Evolutionary conservation across 2,113 vertebrate genomes (phyloP), one percentile per base, ranked within the genome.

Genomic region (Laticauda laticaudata): DNA sequence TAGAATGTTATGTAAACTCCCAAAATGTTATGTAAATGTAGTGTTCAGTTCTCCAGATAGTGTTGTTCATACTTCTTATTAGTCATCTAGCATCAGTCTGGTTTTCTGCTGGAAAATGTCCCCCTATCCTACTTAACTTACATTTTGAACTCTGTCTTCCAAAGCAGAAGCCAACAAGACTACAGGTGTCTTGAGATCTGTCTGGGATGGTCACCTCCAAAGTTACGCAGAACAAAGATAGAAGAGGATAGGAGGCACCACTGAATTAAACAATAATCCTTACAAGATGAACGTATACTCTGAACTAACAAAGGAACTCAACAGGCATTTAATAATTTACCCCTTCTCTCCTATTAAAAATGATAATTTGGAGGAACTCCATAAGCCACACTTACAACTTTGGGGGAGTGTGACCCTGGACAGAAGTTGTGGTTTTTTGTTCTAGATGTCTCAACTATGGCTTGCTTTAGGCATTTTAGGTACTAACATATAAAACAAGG

Each of bases 41-140:
- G 20, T 14, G 29, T 51, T 90, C 87, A 15, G 24, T 55, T 91
- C 26, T 53, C 20, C 69, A 55, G 51, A 55, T 43, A 23, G 48
- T 75, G 43, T 34, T 81, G 24, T 81, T 81, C 90, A 91, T 34
- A 91, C 81, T 91, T 54, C n/a, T 91, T 69, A 81, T 39, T 81
- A 69, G 43, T 90, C 29, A 61, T 69, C 26, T 29, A 29, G 18
- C 48, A 75, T 29, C 45, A 24, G 10, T 34, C 89, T 85, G 29
- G n/a, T 53, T 85, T 8, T 7, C 5, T 24, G 75, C 45, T 14
- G 45, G 20, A 39, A 39, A 90, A 75, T n/a, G 34, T 75, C 5
- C 12, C n/a, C 48, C n/a, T 57, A 81, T 34, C 7, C 48, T n/a
- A 85, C 8, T 81, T 53, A 55, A n/a, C 18, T 48, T 23, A 23